These are phyloP conservation scores for Pterobdella sp. DNA, from an alignment of 2,888 invertebrate species.

Conservation along the genomic window DNA sequence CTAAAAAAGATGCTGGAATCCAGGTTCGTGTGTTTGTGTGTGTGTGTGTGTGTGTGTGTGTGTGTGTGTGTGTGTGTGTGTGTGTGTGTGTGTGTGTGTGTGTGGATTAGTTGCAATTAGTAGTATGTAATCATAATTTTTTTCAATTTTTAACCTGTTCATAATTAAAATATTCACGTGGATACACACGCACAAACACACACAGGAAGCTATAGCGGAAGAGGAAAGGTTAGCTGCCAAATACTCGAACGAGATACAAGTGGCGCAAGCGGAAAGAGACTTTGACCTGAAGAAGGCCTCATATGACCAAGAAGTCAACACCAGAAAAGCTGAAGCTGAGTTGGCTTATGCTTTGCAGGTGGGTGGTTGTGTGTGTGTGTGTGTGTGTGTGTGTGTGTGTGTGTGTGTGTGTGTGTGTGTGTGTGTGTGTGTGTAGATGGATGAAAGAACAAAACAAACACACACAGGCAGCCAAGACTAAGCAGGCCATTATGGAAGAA, in stretches of 20 bases:
- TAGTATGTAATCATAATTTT: no score
- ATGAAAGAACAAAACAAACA: not conserved
- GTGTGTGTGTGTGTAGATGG: conserved; percentile 3
- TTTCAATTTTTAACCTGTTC: not conserved
- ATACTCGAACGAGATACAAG: conserved; percentile 89
- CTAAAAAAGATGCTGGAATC: conserved; percentile 75
- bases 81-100: no score
- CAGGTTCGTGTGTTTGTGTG: conserved; percentile 53
- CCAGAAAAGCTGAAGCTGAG: conserved; percentile 61
- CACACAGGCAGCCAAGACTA: conserved; percentile 58
- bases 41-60: not conserved
- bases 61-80: not conserved
- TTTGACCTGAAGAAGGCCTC: conserved; percentile 93
- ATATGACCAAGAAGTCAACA: conserved; percentile 92
- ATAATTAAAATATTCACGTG: not conserved
- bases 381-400: conserved; percentile 20
- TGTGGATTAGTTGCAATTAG: conserved; percentile 18
- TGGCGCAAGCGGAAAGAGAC: conserved; percentile 89
- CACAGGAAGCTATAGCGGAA: conserved; percentile 82
- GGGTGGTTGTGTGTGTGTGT: not conserved
- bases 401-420: conserved; percentile 19
- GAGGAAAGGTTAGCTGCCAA: conserved; percentile 90
- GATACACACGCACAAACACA: not conserved
- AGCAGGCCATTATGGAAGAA: conserved; percentile 66
- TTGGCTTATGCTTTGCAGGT: conserved; percentile 52